Evolutionary conservation across 1,140 invertebrate species (phyloP), one percentile per base, ranked within the genome.

Genomic region (Palaemon carinicauda): DNA sequence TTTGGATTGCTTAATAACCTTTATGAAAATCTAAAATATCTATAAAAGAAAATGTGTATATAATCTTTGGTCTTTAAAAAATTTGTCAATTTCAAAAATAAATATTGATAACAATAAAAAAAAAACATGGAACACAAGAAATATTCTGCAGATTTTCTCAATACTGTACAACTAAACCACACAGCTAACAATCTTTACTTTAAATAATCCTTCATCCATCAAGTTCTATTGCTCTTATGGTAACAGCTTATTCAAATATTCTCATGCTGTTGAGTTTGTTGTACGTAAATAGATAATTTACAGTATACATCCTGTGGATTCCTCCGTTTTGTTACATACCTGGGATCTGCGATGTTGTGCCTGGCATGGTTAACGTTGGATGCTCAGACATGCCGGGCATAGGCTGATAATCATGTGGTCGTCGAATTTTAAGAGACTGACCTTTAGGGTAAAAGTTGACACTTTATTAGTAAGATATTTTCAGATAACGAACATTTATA

Each of bases 391-490:
- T 96, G 89, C 98, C 98, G 54, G 98, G 98, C 94, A 99, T 98
- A 1, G 99, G 98, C 91, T 99, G 98, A 91, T 99, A 99, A 94
- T 99, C 99, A 91, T 99, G 97, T 10, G 99, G 99, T 90, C 99
- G 94, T 78, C 99, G 94, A 88, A 99, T 99, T 94, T 99, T 99
- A 90, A 99, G 94, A 92, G 97, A 98, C 91, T 99, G 99, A 52
- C 98, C 98, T 41, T 41, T 9, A 41, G 41, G 12, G 41, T 41
- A 41, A 41, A 41, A 41, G 12, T 41, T 7, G 41, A 41, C 41
- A 41, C 41, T 41, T 41, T 12, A 41, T 9, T 41, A 41, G n/a
- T n/a, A n/a, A n/a, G n/a, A n/a, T n/a, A n/a, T n/a, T n/a, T n/a
- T n/a, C n/a, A n/a, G n/a, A n/a, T n/a, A n/a, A n/a, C n/a, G n/a